Conservation (phyloP, 2,797 vertebrate genomes). For the Phyllotis vaccarum region DNA sequence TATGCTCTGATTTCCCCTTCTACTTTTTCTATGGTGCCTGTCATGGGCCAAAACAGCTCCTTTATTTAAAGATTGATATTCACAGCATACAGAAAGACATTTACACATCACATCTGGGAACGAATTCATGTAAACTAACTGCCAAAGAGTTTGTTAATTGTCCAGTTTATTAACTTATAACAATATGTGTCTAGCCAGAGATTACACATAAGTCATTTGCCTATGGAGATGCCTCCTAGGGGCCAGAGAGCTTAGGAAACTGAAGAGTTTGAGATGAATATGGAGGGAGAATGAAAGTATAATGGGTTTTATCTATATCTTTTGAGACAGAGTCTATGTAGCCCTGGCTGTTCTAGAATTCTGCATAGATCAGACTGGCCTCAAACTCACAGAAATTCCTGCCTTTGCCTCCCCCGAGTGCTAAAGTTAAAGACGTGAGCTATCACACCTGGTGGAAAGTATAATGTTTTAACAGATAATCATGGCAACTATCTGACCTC, state of each 20-base stretch:
- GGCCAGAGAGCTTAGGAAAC: background rate
- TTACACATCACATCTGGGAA: background rate
- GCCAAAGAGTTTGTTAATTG: conserved; percentile 40
- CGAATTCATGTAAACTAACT: background rate
- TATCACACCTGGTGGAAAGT: background rate
- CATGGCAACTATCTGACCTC: background rate
- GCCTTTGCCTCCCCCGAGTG: background rate
- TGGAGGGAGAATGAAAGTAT: background rate
- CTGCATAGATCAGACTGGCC: background rate
- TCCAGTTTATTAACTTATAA: background rate
- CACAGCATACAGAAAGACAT: no score
- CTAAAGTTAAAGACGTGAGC: background rate
- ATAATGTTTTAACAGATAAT: background rate
- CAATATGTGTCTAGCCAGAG: background rate
- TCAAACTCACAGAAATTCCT: background rate
- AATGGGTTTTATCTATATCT: background rate
- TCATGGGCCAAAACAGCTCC: no score
- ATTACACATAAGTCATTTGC: background rate
- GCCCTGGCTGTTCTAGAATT: background rate
- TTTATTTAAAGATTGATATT: no score
- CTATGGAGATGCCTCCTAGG: conserved; percentile 1
- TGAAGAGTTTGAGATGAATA: background rate
- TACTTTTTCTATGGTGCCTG: no score
- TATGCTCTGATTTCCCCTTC: no score
- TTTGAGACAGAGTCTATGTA: background rate